These are phyloP conservation scores for Trissolcus basalis DNA, from an alignment of 1,140 invertebrate species.

Conservation along the genomic window DNA sequence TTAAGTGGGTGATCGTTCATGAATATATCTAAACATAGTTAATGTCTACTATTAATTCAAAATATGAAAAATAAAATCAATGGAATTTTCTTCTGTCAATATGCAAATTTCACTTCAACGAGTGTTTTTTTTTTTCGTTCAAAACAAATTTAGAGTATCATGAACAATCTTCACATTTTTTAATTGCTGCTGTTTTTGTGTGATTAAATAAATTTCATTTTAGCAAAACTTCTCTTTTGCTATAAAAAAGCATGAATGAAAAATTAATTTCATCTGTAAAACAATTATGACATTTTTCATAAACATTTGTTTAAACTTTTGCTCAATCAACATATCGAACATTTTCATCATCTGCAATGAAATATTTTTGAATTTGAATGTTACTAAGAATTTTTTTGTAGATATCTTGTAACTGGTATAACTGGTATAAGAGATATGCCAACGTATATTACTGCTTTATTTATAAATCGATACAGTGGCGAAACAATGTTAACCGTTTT, in stretches of 20 bases:
- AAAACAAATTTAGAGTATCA: too few relatives aligned
- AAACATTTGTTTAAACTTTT: conserved; percentile 38
- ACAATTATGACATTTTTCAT: conserved; percentile 6
- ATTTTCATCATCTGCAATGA: conserved; percentile 37
- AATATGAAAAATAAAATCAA: too few relatives aligned
- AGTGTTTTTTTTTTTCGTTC: conserved; percentile 8
- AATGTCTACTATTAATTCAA: conserved; percentile 39
- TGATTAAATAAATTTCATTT: too few relatives aligned
- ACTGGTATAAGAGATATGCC: conserved; percentile 24
- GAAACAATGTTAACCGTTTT: background rate
- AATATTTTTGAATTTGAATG: conserved; percentile 26
- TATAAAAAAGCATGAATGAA: conserved; percentile 26
- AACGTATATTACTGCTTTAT: conserved; percentile 11
- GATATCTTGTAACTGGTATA: conserved; percentile 22
- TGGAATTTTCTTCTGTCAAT: too few relatives aligned
- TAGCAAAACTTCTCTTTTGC: background rate
- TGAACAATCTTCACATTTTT: too few relatives aligned
- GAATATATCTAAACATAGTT: conserved; percentile 31
- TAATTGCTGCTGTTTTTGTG: too few relatives aligned
- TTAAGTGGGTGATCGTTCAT: conserved; percentile 58
- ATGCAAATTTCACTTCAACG: too few relatives aligned
- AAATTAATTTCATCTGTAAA: conserved; percentile 2
- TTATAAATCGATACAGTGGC: conserved; percentile 29
- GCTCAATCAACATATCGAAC: conserved; percentile 58
- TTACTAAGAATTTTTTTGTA: conserved; percentile 30